Evolutionary conservation across 1,140 invertebrate genomes (phyloP), one percentile per base, ranked within the genome.

Genomic region (Pentalonia nigronervosa): DNA sequence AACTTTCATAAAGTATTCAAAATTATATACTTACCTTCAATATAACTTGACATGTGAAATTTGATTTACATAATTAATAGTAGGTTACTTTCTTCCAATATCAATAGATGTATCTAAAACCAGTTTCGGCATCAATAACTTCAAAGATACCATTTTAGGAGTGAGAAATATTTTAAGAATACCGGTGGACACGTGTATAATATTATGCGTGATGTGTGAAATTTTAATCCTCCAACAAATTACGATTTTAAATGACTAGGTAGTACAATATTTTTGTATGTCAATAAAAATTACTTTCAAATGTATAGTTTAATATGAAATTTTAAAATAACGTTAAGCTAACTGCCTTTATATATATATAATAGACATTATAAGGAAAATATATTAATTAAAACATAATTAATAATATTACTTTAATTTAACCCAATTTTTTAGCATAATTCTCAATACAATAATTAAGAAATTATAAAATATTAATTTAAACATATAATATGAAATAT

Each of bases 1-100:
- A 76, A 17, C 30, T n/a, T 76, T 76, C n/a, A n/a, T 76, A 17
- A n/a, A 67, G n/a, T 17, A 76, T n/a, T n/a, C 4, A 76, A 76
- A 76, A n/a, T n/a, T n/a, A 76, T n/a, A 76, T 1, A 67, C 4
- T 11, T 53, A 53, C 3, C 20, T 50, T 17, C 2, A 60, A 60
- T 6, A 2, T 76, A n/a, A 30, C 7, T n/a, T 17, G n/a, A n/a
- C n/a, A 76, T 76, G 60, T 76, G 60, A 76, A 76, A 76, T 76
- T 76, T 76, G 60, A 76, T 76, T 76, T 76, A 76, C 60, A 76
- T 76, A 76, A 76, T 76, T 76, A n/a, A 76, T 76, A 76, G 14
- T 76, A n/a, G 60, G 60, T 7, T 76, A 76, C 60, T 76, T 76
- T 76, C 60, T 76, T 76, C 60, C 4, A 76, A 76, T 76, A n/a